phyloP scores from a whole-genome alignment of 2,888 invertebrate species.

The Tetragonula carbonaria region DNA sequence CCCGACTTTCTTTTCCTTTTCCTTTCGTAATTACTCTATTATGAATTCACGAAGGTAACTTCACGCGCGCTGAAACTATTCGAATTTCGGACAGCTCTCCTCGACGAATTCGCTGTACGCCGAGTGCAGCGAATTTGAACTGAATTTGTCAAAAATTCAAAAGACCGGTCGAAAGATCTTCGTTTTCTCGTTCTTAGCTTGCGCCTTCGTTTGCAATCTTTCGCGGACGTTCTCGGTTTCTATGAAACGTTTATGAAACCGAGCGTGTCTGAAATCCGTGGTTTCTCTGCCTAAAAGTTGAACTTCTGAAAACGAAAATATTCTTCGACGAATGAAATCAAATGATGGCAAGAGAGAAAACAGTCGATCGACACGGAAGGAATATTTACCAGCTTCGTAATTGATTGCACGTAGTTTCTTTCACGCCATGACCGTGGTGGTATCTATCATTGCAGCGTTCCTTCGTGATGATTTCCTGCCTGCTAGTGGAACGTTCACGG shows the following conservation, averaged over 20 bases:
- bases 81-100: slow-evolving; percentile 5
- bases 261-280: neutral
- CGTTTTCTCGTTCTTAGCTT: neutral
- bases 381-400: neutral
- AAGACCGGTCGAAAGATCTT: slow-evolving; percentile 19
- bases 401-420: neutral
- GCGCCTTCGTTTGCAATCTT: neutral
- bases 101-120: neutral
- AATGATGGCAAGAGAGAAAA: neutral
- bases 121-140: slow-evolving; percentile 5
- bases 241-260: neutral
- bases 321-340: no score
- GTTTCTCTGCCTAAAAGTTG: neutral
- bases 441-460: neutral
- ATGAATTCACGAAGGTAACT: neutral
- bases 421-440: neutral
- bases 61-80: neutral
- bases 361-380: neutral
- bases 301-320: neutral
- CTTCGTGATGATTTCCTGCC: neutral
- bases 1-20: no score
- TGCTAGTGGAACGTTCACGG: neutral
- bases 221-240: neutral
- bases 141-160: slow-evolving; percentile 16
- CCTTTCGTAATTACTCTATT: neutral